These are phyloP conservation scores for Chouioia cunea DNA, from an alignment of 2,888 invertebrate genomes.

Conservation along the genomic window DNA sequence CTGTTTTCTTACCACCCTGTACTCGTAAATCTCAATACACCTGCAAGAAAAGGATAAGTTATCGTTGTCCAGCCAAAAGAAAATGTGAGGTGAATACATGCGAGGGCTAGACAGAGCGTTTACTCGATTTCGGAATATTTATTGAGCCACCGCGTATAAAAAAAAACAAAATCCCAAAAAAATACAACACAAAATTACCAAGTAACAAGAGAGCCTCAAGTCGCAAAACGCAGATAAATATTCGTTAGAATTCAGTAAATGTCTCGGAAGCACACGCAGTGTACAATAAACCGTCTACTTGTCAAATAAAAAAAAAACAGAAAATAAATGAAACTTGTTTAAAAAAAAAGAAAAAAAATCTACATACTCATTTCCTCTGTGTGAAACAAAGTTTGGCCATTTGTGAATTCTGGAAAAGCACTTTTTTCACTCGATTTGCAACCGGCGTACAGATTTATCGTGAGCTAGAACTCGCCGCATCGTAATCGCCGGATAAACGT, in stretches of 20 bases:
- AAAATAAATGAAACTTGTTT: conserved; percentile 13
- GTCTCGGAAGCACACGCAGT: not conserved
- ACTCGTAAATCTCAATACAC: conserved; percentile 47
- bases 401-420: conserved; percentile 18
- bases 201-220: conserved; percentile 33
- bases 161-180: conserved; percentile 21
- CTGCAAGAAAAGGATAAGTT: conserved; percentile 19
- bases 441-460: conserved; percentile 24
- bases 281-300: not conserved
- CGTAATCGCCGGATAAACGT: conserved; percentile 42
- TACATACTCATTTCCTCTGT: conserved; percentile 9
- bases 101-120: conserved; percentile 9
- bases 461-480: conserved; percentile 37
- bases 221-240: conserved; percentile 34
- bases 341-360: not conserved
- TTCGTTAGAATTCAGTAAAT: conserved; percentile 26
- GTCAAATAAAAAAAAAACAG: conserved; percentile 5
- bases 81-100: conserved; percentile 18
- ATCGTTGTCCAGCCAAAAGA: not conserved
- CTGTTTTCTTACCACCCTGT: conserved; percentile 47
- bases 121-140: conserved; percentile 35
- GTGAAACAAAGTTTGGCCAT: conserved; percentile 1
- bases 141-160: conserved; percentile 26
- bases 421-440: conserved; percentile 14
- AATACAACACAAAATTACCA: not conserved